phyloP scores from a whole-genome alignment of 2,113 vertebrate species.

The Phylloscopus trochiloides region DNA sequence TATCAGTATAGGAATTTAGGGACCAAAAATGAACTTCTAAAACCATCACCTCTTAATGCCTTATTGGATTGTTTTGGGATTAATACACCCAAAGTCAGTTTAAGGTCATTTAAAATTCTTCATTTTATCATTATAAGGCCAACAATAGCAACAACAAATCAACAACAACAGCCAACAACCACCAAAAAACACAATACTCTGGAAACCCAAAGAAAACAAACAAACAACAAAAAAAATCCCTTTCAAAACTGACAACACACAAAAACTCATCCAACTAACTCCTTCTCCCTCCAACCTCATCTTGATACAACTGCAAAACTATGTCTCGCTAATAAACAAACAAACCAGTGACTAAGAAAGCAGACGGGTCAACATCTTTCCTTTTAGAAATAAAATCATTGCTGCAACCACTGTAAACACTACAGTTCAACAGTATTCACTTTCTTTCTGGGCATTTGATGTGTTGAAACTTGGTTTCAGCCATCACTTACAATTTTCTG shows the following conservation, averaged over 20 bases:
- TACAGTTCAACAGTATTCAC: not conserved
- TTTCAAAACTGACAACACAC: not conserved
- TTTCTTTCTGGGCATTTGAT: not conserved
- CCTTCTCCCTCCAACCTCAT: not conserved
- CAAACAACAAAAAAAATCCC: accelerated
- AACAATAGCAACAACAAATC: not conserved
- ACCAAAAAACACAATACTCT: not conserved
- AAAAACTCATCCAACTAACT: accelerated
- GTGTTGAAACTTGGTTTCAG: not conserved
- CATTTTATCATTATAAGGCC: not conserved
- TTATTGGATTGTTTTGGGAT: not conserved
- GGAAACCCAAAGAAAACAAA: not conserved
- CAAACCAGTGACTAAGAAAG: not conserved
- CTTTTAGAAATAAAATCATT: not conserved
- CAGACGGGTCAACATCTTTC: accelerated
- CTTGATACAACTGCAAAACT: not conserved
- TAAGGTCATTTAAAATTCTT: not conserved
- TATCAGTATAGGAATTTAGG: not conserved
- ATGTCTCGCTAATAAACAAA: not conserved
- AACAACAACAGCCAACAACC: not conserved
- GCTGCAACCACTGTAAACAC: not conserved
- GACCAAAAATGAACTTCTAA: not conserved
- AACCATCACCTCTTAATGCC: not conserved
- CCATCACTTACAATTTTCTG: not conserved
- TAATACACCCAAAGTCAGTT: not conserved